Base-by-base conservation (phyloP, 2,888 invertebrate genomes). In the Eupsilia transversa region DNA sequence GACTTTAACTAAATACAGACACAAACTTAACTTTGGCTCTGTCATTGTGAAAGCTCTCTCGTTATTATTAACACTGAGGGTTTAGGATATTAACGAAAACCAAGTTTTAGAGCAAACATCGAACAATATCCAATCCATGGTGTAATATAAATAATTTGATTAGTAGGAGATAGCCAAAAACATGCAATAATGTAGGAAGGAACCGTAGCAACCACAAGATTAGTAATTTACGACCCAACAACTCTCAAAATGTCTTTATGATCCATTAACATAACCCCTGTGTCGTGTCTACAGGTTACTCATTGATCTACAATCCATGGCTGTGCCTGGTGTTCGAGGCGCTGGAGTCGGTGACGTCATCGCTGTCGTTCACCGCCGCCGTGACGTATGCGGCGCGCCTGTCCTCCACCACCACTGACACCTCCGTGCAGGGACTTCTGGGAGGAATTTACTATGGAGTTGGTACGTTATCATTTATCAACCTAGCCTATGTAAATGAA, bases 371-470 rank as follows among this genome's bases (percentile, higher is more conserved):
- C 91, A 98, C 98, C 0, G 98, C 98, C 1, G 98, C 98, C 33
- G 98, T 98, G 49, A 98, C 98, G 66, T 98, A 98, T 89, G 98
- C 98, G 0, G 98, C 98, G 1, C 97, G 97, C 73, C 95, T 98
- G 12, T 98, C 98, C 2, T 97, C 97, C 5, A 97, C 97, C 66
- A 97, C 97, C 57, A 98, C 98, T 0, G 98, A 98, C 87, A 97
- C 98, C 14, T 98, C 98, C 23, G 97, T 98, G 83, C 98, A 98
- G 92, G 98, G 98, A 23, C 94, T 98, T 81, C 95, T 98, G 20
- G 98, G 98, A n/a, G 98, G 98, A 30, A 93, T 98, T n/a, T 98
- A 98, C 90, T 98, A 97, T 89, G 98, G 98, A 86, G 97, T 98
- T 75, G 98, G 98, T 98, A 91, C 30, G 92, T 57, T 20, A 20